Base-by-base conservation (phyloP, 2,797 vertebrate genomes). In the Vespertilio murinus region DNA sequence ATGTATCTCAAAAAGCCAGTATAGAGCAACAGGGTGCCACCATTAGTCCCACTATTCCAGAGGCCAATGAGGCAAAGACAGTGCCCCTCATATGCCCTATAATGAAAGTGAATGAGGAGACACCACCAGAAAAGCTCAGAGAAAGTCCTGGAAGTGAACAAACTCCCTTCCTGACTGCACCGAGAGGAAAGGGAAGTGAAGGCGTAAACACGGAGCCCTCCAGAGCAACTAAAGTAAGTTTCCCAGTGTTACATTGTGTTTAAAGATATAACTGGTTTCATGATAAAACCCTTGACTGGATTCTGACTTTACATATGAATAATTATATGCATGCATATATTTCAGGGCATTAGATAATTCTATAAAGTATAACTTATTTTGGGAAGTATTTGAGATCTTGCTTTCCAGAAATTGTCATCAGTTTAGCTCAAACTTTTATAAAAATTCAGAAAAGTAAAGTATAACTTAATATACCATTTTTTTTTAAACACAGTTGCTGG, bases 191-290 rank as follows among this genome's bases (percentile, higher is more conserved):
- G 25, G 96, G 89, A 73, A 79, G 93, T 90, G 97, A 97, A 93
- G 73, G 93, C 73, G 87, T 94, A 93, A 97, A 95, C 0, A 88
- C 25, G 2, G 97, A 97, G 13, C 95, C 97, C 74, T 67, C 77
- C 0, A 97, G 97, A 82, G 95, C 96, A 73, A 95, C 97, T 45
- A 97, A 97, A 95, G 97, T 98, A 93, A 83, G 3, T 69, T 52
- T 87, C 18, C 12, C 6, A 54, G 5, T 82, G 18, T 23, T n/a
- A 2, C 77, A 8, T 47, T 33, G 35, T 54, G 33, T 59, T 61
- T n/a, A 2, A 80, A 67, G 49, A 71, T 69, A 59, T 9, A 71
- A 71, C 38, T 90, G 52, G 16, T 73, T 65, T 71, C 77, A 45
- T 49, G 23, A 25, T 84, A 18, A 64, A 93, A 88, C 52, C 95